These are phyloP conservation scores for Thunnus maccoyii DNA, from an alignment of 2,113 vertebrate genomes.

Conservation along the genomic window DNA sequence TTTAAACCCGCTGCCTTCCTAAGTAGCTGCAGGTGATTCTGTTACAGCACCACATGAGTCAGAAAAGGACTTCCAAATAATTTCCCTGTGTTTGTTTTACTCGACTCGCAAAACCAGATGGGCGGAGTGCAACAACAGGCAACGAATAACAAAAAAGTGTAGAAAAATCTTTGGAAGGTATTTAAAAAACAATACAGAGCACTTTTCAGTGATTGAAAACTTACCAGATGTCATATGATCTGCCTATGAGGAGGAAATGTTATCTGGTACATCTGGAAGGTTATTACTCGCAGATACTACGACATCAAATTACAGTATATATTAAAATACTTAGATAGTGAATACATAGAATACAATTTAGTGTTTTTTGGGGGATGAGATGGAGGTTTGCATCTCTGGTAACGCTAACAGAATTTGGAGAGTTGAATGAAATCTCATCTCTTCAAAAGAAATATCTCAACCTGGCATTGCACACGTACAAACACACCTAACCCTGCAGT, in stretches of 20 bases:
- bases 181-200: conserved; percentile 13
- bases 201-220: conserved; percentile 2
- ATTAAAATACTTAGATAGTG: not conserved
- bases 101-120: conserved; percentile 44
- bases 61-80: conserved; percentile 24
- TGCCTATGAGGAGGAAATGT: not conserved
- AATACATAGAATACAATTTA: not conserved
- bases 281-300: not conserved
- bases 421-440: not conserved
- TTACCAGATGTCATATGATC: not conserved
- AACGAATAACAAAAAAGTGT: not conserved
- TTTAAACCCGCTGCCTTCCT: conserved; percentile 11
- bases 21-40: conserved; percentile 33
- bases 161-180: conserved; percentile 13
- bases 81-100: conserved; percentile 39
- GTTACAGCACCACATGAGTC: conserved; percentile 10
- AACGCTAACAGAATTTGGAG: not conserved
- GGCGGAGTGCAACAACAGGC: conserved; percentile 23
- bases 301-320: not conserved
- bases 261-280: not conserved
- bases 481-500: not conserved
- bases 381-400: not conserved
- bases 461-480: not conserved
- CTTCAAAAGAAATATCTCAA: not conserved
- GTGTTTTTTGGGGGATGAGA: not conserved